Evolutionary conservation across 2,797 vertebrate species (phyloP), one percentile per base, ranked within the genome.

Genomic region (Pseudocheirus occidentalis): DNA sequence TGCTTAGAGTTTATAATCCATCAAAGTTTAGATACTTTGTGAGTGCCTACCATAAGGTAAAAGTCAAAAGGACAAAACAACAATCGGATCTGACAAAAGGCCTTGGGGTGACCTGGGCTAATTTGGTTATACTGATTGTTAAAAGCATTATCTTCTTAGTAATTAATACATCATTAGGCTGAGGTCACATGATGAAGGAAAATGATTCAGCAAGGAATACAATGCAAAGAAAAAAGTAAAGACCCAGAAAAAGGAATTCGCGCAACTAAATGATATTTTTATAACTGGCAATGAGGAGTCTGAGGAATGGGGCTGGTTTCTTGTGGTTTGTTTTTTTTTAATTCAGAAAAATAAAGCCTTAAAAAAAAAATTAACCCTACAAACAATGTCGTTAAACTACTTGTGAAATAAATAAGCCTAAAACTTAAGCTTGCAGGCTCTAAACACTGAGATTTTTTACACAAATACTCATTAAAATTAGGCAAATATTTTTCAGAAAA

Each of bases 21-120:
- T 98, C 98, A 98, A 98, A 97, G 97, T 98, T 98, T 97, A 98
- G 97, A 98, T 98, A 99, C 97, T 98, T 97, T 98, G 98, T 98
- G 98, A 98, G 98, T 98, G 97, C 97, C 97, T 97, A 98, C 97
- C 98, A 98, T 98, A 98, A 98, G 98, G 98, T 98, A 98, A 98
- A 98, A 98, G 98, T 98, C 98, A 98, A 99, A 99, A 98, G 98
- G 98, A 99, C 98, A 99, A 98, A 98, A 98, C 97, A 98, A 98
- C 98, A 98, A 98, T 98, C 98, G 97, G 97, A 99, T 98, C 98
- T 99, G 98, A 98, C 98, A 98, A 98, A 98, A 98, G 98, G 98
- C 98, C 98, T 98, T 98, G 98, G 96, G 96, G 97, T 98, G 98
- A 98, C 98, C 98, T 98, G 96, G 95, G 95, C 96, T 98, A 98